phyloP scores from a whole-genome alignment of 1,140 invertebrate species.

The Drosophila novamexicana region DNA sequence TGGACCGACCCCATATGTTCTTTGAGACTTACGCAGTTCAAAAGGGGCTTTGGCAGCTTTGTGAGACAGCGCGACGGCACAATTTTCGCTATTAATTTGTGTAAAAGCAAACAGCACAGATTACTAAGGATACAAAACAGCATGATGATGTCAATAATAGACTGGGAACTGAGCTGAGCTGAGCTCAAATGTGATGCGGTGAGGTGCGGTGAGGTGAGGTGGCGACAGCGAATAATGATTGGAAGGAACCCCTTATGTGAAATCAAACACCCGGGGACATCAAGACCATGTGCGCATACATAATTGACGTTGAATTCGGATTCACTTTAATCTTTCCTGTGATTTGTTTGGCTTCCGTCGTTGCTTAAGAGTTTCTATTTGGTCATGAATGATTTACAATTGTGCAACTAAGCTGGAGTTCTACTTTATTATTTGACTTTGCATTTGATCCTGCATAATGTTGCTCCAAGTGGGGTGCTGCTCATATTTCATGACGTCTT shows the following conservation, averaged over 20 bases:
- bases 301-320: conserved; percentile 59
- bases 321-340: conserved; percentile 62
- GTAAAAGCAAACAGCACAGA: conserved; percentile 58
- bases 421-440: conserved; percentile 26
- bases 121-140: conserved; percentile 42
- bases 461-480: not conserved
- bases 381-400: conserved; percentile 58
- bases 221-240: conserved; percentile 44
- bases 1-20: not conserved
- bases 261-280: conserved; percentile 59
- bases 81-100: conserved; percentile 66
- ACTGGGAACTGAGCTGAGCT: conserved; percentile 2
- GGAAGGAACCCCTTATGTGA: conserved; percentile 51
- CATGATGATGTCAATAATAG: conserved; percentile 22
- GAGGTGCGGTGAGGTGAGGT: too few relatives aligned
- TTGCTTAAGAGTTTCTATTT: conserved; percentile 35
- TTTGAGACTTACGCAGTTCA: conserved; percentile 39
- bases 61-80: conserved; percentile 11
- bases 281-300: conserved; percentile 52
- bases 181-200: not conserved
- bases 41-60: conserved; percentile 36
- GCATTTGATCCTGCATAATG: not conserved
- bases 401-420: conserved; percentile 30
- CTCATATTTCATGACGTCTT: conserved; percentile 24
- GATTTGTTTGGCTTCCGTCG: conserved; percentile 51